These are phyloP conservation scores for Alces alces DNA, from an alignment of 2,113 vertebrate genomes.

Conservation along the genomic window DNA sequence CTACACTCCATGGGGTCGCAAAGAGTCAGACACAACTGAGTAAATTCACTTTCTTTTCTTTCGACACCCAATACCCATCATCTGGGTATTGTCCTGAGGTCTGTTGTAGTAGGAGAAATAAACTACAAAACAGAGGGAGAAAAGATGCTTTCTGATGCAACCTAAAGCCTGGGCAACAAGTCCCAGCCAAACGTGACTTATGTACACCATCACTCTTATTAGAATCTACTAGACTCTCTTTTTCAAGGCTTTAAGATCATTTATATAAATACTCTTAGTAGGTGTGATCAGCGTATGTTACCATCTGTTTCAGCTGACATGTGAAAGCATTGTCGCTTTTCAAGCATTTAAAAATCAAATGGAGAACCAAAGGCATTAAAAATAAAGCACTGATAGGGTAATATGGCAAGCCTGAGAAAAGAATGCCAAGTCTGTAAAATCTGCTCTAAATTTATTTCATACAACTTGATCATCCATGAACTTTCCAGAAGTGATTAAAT, in stretches of 20 bases:
- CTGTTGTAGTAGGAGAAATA: background rate
- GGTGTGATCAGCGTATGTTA: conserved; percentile 77
- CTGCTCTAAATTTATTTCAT: conserved; percentile 28
- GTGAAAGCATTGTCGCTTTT: conserved; percentile 74
- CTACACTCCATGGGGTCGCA: background rate
- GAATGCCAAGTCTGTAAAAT: conserved; percentile 58
- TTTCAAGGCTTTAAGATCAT: conserved; percentile 60
- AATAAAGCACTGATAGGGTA: conserved; percentile 66
- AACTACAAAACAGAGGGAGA: background rate
- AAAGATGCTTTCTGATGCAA: background rate
- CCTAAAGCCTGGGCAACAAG: background rate
- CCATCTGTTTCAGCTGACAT: conserved; percentile 77
- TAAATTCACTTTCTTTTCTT: background rate
- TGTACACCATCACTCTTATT: background rate
- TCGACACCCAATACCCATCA: background rate
- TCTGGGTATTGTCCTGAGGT: background rate
- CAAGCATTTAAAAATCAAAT: conserved; percentile 73
- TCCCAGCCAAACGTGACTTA: background rate
- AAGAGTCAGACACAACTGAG: background rate
- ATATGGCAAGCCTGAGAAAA: conserved; percentile 63
- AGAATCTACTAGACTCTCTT: conserved; percentile 44
- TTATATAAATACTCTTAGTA: conserved; percentile 73
- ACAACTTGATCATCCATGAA: background rate
- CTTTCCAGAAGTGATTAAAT: background rate
- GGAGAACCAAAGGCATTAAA: conserved; percentile 76